phyloP scores from a whole-genome alignment of 1,140 invertebrate species.

The Nomia melanderi region DNA sequence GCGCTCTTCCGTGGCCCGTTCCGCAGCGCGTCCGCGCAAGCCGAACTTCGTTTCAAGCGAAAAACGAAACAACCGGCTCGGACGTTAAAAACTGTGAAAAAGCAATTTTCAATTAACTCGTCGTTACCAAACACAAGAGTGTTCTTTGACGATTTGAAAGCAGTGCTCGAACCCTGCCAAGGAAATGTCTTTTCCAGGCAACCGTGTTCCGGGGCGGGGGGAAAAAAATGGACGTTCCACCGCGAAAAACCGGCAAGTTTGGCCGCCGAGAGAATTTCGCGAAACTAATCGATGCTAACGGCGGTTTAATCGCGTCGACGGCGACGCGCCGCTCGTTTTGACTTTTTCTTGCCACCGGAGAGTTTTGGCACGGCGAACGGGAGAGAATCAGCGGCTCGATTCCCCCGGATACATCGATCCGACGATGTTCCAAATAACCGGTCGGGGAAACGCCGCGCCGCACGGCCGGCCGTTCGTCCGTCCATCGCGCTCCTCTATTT shows the following conservation, averaged over 20 bases:
- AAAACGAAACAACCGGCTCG: no score
- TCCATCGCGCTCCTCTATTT: slow-evolving; percentile 32
- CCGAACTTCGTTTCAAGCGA: neutral
- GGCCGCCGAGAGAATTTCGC: slow-evolving; percentile 34
- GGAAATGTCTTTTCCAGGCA: slow-evolving; percentile 41
- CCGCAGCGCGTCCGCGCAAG: neutral
- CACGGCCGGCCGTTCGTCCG: slow-evolving; percentile 18
- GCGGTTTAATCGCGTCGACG: slow-evolving; percentile 60
- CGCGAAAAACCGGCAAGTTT: slow-evolving; percentile 37
- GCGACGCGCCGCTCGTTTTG: slow-evolving; percentile 41
- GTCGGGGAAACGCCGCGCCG: neutral
- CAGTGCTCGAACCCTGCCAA: slow-evolving; percentile 15
- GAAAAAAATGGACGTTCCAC: slow-evolving; percentile 2
- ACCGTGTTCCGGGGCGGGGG: slow-evolving; percentile 12
- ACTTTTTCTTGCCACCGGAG: slow-evolving; percentile 29
- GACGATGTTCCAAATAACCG: slow-evolving; percentile 57
- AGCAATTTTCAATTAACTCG: no score
- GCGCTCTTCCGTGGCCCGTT: slow-evolving; percentile 7
- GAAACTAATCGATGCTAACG: slow-evolving; percentile 68
- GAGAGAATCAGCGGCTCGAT: slow-evolving; percentile 50
- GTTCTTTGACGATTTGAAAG: no score
- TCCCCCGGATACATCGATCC: slow-evolving; percentile 59
- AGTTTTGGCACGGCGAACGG: slow-evolving; percentile 63
- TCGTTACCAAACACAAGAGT: no score
- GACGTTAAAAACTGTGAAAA: no score